A percentile compares a stretch with the other conserved stretches of the same genome.
Conservation (phyloP, 2,113 vertebrate genomes). For the Antechinus stuartii region DNA sequence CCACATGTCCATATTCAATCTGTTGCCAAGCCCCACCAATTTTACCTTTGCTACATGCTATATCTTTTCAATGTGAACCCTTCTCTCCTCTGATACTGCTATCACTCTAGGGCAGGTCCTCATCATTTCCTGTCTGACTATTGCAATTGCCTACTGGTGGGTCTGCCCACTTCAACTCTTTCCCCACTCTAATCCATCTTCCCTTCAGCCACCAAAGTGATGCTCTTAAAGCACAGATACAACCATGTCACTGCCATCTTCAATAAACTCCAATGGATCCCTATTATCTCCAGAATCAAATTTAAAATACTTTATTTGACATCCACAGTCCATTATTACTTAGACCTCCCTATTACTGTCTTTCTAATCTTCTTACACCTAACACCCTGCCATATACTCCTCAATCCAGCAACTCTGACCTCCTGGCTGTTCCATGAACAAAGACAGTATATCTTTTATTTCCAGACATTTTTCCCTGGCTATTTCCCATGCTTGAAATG, state of each 20-base stretch:
- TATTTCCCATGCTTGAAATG: neutral
- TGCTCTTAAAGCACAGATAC: neutral
- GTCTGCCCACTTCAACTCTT: no score
- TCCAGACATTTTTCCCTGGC: neutral
- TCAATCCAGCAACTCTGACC: neutral
- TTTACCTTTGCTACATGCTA: no score
- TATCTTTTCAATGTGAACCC: no score
- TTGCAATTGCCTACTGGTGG: no score
- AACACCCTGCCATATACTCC: neutral
- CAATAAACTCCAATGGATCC: neutral
- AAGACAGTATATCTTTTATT: neutral
- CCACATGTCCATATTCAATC: no score
- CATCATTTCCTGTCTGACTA: no score
- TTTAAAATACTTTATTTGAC: neutral
- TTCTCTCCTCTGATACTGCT: no score
- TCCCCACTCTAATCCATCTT: neutral
- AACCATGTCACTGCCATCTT: neutral
- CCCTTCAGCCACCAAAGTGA: neutral
- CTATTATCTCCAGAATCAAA: neutral
- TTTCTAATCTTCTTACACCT: neutral
- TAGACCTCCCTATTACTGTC: neutral
- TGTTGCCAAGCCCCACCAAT: no score
- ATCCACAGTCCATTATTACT: neutral
- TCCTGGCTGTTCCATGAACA: neutral
- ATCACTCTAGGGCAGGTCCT: no score